Conservation (phyloP, 2,113 vertebrate genomes). For the Danio rerio region GRCz12tu NC_133188.1:5188001-5188500, state of each 20-base stretch:
- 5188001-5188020: constrained; percentile 10
- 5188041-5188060: constrained; percentile 21
- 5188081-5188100: constrained; percentile 31
- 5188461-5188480: not conserved
- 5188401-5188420: not conserved
- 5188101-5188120: constrained; percentile 28
- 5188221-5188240: constrained; percentile 66
- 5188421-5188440: not conserved
- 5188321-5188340: constrained; percentile 72
- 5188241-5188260: constrained; percentile 63
- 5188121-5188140: not conserved
- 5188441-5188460: not conserved
- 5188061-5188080: constrained; percentile 25
- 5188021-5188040: constrained; percentile 22
- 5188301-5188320: constrained; percentile 56
- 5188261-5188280: not conserved
- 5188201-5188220: constrained; percentile 67
- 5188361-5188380: constrained; percentile 75
- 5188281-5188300: constrained; percentile 47
- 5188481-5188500: not conserved
- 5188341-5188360: constrained; percentile 67
- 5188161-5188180: constrained; percentile 65
- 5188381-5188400: not conserved
- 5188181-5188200: constrained; percentile 69
- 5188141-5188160: constrained; percentile 51